phyloP scores from a whole-genome alignment of 2,113 vertebrate genomes.

The Gadus chalcogrammus region DNA sequence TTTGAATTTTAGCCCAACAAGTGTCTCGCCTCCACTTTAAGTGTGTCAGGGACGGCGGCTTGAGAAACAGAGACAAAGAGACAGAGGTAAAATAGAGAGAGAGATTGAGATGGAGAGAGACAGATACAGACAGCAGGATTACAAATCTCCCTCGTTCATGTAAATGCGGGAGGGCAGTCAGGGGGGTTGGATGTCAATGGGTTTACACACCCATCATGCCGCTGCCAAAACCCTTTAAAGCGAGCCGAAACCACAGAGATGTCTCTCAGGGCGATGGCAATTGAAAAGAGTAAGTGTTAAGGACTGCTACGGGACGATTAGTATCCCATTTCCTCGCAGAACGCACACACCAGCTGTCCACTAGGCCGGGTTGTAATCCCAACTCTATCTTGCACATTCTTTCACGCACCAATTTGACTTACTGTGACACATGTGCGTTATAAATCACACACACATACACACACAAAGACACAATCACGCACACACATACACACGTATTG shows the following conservation, averaged over 20 bases:
- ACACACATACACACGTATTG: neutral
- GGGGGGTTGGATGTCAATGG: neutral
- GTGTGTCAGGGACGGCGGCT: too few species aligned
- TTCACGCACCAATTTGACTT: constrained; percentile 31
- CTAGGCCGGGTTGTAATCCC: constrained; percentile 27
- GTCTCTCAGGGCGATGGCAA: constrained; percentile 12
- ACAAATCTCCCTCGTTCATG: neutral
- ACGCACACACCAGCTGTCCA: constrained; percentile 43
- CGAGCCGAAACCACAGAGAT: constrained; percentile 1
- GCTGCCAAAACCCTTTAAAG: neutral
- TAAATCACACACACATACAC: neutral
- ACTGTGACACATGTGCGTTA: constrained; percentile 12
- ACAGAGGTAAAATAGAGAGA: too few species aligned
- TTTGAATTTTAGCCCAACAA: too few species aligned
- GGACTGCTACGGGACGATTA: constrained; percentile 15
- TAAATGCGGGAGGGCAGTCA: neutral
- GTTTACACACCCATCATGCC: neutral
- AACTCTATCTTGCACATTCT: constrained; percentile 30
- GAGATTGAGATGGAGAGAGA: constrained; percentile 11
- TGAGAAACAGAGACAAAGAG: too few species aligned
- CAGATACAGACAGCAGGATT: neutral
- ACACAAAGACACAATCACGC: constrained; percentile 17
- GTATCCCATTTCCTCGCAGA: constrained; percentile 27
- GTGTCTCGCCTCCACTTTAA: too few species aligned
- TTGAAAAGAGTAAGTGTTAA: constrained; percentile 21